phyloP scores from a whole-genome alignment of 2,113 vertebrate species.

The Coptodon rendalli region DNA sequence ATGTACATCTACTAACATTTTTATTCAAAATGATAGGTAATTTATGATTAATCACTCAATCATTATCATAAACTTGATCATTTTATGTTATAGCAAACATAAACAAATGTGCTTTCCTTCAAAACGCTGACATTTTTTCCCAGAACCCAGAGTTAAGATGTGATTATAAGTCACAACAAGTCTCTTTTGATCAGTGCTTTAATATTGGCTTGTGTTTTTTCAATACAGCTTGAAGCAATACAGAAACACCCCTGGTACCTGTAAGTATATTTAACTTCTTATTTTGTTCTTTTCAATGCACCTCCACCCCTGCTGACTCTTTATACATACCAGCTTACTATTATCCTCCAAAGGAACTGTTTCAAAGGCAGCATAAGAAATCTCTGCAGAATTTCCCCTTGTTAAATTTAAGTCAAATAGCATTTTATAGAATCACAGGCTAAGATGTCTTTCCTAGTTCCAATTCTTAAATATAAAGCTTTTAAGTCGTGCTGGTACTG shows the following conservation, averaged over 20 bases:
- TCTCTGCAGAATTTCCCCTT: not conserved
- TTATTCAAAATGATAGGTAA: not conserved
- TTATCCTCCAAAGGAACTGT: not conserved
- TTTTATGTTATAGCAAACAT: not conserved
- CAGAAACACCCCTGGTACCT: slow-evolving; percentile 89
- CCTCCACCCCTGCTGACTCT: not conserved
- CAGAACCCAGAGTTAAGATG: not conserved
- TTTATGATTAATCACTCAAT: not conserved
- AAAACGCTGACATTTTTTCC: not conserved
- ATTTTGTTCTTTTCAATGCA: accelerated
- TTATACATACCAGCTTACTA: not conserved
- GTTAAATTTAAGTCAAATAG: not conserved
- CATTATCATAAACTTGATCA: not conserved
- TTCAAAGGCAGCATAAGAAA: not conserved
- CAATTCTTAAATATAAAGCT: not conserved
- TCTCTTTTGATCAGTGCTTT: not conserved
- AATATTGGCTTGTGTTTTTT: not conserved
- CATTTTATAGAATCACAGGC: not conserved
- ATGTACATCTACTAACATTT: accelerated
- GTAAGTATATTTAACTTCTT: slow-evolving; percentile 72
- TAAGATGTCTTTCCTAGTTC: not conserved
- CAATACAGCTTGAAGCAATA: slow-evolving; percentile 83
- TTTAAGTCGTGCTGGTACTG: not conserved
- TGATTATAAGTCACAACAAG: not conserved
- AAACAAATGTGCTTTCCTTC: not conserved